Evolutionary conservation across 2,888 invertebrate genomes (phyloP), one percentile per base, ranked within the genome.

Genomic region (Miltochrista miniata): DNA sequence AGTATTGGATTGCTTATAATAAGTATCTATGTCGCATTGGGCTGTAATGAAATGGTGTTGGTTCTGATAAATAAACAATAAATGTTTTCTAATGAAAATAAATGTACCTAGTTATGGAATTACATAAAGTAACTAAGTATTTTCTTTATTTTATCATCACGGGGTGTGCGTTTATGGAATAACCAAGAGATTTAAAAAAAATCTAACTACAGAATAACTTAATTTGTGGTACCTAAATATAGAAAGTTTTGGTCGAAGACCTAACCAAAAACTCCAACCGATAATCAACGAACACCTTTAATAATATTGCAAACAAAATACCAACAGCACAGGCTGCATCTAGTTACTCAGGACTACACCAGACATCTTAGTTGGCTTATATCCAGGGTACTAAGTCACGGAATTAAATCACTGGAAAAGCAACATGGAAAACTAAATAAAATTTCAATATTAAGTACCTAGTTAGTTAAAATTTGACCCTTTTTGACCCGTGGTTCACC

Each of bases 361-460:
- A 85, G 88, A 88, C 85, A 87, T 87, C 88, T 88, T 85, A 81
- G 74, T 85, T 89, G 88, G 86, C 86, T 87, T 82, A 83, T 85
- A 87, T 88, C 89, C 90, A 87, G 83, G 74, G 80, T 74, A 67
- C 74, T 65, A 67, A 59, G 58, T 52, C 56, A 37, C 13, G 49
- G 76, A 75, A 43, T 51, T 68, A 71, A 8, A 55, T 14, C 0
- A 13, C 77, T 81, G 48, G 79, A 87, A 67, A 40, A n/a, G 65
- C 8, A 15, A 30, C 30, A 31, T 2, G 8, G 33, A 39, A 14
- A 15, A 2, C n/a, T 24, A 13, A 7, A 9, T 9, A 14, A 14
- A 36, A 10, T 4, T 24, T 2, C 5, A n/a, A n/a, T n/a, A n/a
- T 24, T 24, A 4, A 24, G 5, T 5, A 24, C 18, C 18, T 24